Base-by-base conservation (phyloP, 2,797 vertebrate genomes). In the Poecilia velifera region DNA sequence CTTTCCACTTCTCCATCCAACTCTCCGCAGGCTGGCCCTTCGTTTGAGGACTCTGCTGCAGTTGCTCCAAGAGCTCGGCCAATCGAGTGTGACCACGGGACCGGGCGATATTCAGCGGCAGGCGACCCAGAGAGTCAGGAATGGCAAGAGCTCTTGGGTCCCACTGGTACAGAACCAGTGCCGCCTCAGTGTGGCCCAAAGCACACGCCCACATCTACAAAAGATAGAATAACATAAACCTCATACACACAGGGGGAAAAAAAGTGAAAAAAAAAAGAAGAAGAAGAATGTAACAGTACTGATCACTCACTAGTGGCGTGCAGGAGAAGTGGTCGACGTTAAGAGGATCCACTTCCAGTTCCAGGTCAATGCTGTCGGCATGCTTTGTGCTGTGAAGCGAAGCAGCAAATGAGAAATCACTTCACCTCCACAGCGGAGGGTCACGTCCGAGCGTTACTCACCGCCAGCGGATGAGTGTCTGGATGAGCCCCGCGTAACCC, bases 271-370 rank as follows among this genome's bases (percentile, higher is more conserved):
- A 45, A 10, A 47, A 31, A 31, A 9, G 41, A 34, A 34, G 34
- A 46, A 53, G 51, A 16, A 14, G 16, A 22, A 68, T 57, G 18
- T 34, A 41, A 36, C 81, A 47, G n/a, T 47, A 72, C 18, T 43
- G 25, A 82, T 79, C 47, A 78, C 97, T 95, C 95, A 99, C 98
- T 96, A 99, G 91, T 46, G 98, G 98, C 53, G 98, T 99, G 90
- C 98, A 99, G 84, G 98, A 99, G 92, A 99, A 99, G 95, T 99
- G 98, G 93, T 99, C 98, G 62, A 99, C 98, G 2, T 99, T 99
- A 91, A 99, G 93, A 81, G 98, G 98, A 94, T 99, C 98, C 43
- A 99, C 98, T 91, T 99, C 98, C 86, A 99, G 95, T 88, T 99
- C 98, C 77, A 99, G 94, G 87, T 99, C 98, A 68, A 99, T 98